A percentile compares a stretch with the other conserved stretches of the same genome.
phyloP scores from a whole-genome alignment of 2,888 invertebrate genomes.

The Penaeus monodon region DNA sequence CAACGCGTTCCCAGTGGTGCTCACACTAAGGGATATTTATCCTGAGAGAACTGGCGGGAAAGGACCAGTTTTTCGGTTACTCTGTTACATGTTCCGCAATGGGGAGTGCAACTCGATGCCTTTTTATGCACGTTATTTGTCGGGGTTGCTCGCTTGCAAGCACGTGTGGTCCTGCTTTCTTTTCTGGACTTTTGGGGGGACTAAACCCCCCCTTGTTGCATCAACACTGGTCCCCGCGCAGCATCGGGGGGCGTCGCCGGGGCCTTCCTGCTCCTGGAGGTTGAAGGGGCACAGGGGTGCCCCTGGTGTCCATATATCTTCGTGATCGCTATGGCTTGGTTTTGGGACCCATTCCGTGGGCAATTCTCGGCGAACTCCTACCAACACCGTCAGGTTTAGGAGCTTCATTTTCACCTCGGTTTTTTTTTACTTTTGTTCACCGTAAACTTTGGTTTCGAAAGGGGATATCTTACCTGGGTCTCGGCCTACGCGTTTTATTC shows the following conservation, averaged over 20 bases:
- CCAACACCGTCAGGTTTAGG: constrained; percentile 54
- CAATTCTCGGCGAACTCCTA: constrained; percentile 55
- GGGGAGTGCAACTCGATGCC: constrained; percentile 67
- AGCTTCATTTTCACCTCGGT: constrained; percentile 32
- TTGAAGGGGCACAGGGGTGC: constrained; percentile 67
- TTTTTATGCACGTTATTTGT: constrained; percentile 69
- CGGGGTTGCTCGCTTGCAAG: constrained; percentile 67
- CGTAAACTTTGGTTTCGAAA: constrained; percentile 29
- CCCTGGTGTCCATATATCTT: constrained; percentile 66
- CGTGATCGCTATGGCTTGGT: constrained; percentile 61
- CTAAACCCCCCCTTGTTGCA: constrained; percentile 69
- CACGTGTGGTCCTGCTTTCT: constrained; percentile 66
- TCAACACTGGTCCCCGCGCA: constrained; percentile 44
- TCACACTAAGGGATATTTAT: constrained; percentile 68
- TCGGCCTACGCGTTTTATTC: constrained; percentile 9
- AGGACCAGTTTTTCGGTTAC: constrained; percentile 70
- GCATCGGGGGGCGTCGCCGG: constrained; percentile 32
- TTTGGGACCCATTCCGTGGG: constrained; percentile 55
- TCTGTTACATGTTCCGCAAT: constrained; percentile 69
- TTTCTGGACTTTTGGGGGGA: constrained; percentile 70
- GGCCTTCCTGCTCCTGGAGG: constrained; percentile 27
- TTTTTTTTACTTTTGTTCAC: constrained; percentile 33
- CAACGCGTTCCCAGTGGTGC: constrained; percentile 68
- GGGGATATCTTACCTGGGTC: constrained; percentile 10
- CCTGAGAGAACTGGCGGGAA: constrained; percentile 70